A percentile compares a stretch with the other conserved stretches of the same genome.
Conservation (phyloP, 2,797 vertebrate species). For the Botia kubotai region DNA sequence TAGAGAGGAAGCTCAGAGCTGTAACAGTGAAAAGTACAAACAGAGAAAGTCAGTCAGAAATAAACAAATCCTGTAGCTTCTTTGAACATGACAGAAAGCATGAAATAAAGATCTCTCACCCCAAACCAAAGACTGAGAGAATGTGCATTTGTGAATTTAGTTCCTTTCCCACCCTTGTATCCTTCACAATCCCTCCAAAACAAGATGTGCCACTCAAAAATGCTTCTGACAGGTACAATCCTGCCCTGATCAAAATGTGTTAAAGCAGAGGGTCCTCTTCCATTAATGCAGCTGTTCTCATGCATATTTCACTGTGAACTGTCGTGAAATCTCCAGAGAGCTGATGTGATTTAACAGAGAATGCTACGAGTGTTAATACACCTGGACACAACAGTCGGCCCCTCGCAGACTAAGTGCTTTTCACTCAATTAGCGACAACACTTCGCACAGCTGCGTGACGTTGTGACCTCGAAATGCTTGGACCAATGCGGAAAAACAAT, state of each 20-base stretch:
- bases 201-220: conserved; percentile 48
- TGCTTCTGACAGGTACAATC: conserved; percentile 34
- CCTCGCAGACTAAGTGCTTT: conserved; percentile 60
- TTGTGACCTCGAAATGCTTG: conserved; percentile 51
- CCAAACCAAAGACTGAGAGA: conserved; percentile 6
- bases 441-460: conserved; percentile 58
- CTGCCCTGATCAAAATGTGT: conserved; percentile 3
- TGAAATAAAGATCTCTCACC: neutral
- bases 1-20: neutral
- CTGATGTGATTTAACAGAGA: conserved; percentile 50
- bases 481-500: conserved; percentile 36
- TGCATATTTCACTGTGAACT: conserved; percentile 52
- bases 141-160: neutral
- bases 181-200: conserved; percentile 24
- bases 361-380: conserved; percentile 69
- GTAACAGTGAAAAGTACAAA: neutral
- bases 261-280: conserved; percentile 27
- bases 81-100: conserved; percentile 5
- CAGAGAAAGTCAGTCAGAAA: conserved; percentile 2
- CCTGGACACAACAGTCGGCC: conserved; percentile 54
- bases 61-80: neutral
- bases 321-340: conserved; percentile 54
- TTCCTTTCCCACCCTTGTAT: neutral
- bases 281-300: conserved; percentile 47
- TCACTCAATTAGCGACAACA: conserved; percentile 70